Evolutionary conservation across 2,113 vertebrate genomes (phyloP), one percentile per base, ranked within the genome.

Genomic region (Erpornis zantholeuca): DNA sequence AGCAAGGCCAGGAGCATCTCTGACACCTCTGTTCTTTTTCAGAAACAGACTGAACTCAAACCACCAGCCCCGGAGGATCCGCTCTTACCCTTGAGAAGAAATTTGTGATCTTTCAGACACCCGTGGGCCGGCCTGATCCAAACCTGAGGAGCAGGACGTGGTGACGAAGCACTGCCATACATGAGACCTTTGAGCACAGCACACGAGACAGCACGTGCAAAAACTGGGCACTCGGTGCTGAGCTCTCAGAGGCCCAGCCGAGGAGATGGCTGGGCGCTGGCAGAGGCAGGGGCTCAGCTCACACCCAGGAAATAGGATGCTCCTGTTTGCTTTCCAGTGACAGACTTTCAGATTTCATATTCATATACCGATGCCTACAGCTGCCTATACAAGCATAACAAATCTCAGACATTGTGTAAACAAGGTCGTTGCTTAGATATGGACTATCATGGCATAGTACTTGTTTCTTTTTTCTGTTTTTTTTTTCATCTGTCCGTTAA

Each of bases 11-110:
- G 4, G 35, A 77, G 42, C 50, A 12, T 68, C 86, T 94, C 91
- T 97, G 47, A 96, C 47, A 52, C 42, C 8, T 88, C 18, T 97
- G n/a, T 88, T 97, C 94, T 97, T 90, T 97, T 97, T 86, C 97
- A 98, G 98, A 98, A 97, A 94, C 96, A 68, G 98, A 98, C 79
- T 98, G 98, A 98, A 94, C 66, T 28, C 47, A 90, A 94, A 53
- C 52, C 44, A 81, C 53, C 83, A 81, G 78, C 91, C 87, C 64
- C 2, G 29, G 96, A 97, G 96, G 97, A 97, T 94, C 84, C 9
- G 22, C 88, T 95, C n/a, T 88, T 94, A 93, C 63, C 85, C 88
- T 90, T 83, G 81, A 82, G 96, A 96, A 92, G 94, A 97, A 92
- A 75, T 28, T 5, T 54, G 91, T 88, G 91, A 40, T 88, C 60